A percentile compares a stretch with the other conserved stretches of the same genome.
phyloP scores from a whole-genome alignment of 2,797 vertebrate genomes.

The Thamnophis elegans region DNA sequence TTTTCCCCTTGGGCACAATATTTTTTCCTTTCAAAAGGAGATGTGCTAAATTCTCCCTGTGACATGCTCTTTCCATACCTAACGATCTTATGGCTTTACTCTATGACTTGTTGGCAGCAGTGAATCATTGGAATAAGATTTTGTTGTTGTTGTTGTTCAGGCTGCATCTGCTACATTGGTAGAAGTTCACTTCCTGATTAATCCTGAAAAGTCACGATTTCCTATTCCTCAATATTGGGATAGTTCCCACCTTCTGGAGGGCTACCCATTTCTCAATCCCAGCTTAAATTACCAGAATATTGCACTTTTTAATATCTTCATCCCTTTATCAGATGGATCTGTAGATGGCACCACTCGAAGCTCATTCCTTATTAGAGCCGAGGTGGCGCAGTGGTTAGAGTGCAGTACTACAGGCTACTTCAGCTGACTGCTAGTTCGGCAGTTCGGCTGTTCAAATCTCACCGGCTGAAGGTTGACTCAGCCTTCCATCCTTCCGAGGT shows the following conservation, averaged over 20 bases:
- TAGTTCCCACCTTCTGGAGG: not conserved
- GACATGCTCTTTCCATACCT: conserved; percentile 8
- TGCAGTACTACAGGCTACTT: no score
- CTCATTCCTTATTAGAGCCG: not conserved
- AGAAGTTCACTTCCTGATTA: not conserved
- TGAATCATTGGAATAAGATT: conserved; percentile 3
- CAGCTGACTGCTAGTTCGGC: no score
- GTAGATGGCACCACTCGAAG: not conserved
- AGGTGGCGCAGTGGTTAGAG: no score
- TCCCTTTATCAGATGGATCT: not conserved
- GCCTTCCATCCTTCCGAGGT: no score
- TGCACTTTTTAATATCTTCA: not conserved
- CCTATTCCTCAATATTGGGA: not conserved
- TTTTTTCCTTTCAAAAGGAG: not conserved
- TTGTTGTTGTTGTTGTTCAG: not conserved
- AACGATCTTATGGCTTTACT: not conserved
- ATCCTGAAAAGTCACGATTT: not conserved
- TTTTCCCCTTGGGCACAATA: no score
- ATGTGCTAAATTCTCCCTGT: not conserved
- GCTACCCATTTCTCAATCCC: not conserved
- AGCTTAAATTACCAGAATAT: not conserved
- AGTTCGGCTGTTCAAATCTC: no score
- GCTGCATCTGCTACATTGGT: not conserved
- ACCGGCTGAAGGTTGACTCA: no score
- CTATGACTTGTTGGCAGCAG: not conserved